Conservation (phyloP, 2,113 vertebrate genomes). For the rat (Rattus norvegicus) region DNA sequence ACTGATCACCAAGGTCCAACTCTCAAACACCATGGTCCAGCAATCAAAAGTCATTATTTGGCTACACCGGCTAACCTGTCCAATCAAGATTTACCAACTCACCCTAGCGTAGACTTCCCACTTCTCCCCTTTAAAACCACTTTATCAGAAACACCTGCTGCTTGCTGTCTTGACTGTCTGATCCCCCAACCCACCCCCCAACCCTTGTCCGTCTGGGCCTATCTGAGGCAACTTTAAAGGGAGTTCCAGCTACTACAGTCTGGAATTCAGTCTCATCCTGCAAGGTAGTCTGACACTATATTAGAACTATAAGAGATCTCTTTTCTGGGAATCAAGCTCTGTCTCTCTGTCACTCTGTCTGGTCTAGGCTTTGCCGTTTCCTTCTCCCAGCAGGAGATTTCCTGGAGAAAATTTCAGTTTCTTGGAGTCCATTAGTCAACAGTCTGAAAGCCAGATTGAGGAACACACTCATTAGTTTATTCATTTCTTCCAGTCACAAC, state of each 20-base stretch:
- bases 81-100: neutral
- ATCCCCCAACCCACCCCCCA: neutral
- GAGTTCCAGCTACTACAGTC: neutral
- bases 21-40: neutral
- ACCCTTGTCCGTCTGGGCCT: neutral
- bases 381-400: neutral
- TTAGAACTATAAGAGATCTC: neutral
- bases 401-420: neutral
- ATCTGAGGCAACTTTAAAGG: neutral
- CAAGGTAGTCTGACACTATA: neutral
- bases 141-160: neutral
- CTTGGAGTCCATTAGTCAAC: neutral
- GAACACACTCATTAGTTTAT: neutral
- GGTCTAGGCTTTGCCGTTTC: neutral
- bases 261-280: neutral
- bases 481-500: neutral
- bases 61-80: neutral
- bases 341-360: neutral
- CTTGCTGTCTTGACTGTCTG: neutral
- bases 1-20: neutral
- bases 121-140: neutral
- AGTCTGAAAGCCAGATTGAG: no score
- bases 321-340: neutral
- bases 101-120: neutral
- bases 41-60: neutral